Evolutionary conservation across 1,140 invertebrate species (phyloP).

Genomic region (Chlorops oryzae): DNA sequence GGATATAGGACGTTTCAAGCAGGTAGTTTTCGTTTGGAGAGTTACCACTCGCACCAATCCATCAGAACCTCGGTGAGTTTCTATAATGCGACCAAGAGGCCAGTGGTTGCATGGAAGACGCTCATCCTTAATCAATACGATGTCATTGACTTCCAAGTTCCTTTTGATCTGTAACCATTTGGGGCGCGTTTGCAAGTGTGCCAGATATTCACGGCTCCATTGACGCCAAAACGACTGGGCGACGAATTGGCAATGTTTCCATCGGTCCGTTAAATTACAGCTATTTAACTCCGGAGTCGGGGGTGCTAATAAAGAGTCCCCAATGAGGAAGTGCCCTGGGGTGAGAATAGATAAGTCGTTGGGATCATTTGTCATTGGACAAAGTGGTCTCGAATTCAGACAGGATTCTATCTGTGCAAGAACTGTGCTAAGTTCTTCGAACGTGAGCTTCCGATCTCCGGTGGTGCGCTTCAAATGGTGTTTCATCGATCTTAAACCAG

Average conservation of each 20-base stretch:
- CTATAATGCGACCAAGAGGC: no score
- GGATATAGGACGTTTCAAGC: no score
- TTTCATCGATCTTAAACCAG: conserved; percentile 30
- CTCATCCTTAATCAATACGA: no score
- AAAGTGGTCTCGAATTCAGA: conserved; percentile 32
- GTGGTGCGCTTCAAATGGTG: conserved; percentile 23
- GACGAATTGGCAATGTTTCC: conserved; percentile 19
- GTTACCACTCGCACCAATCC: no score
- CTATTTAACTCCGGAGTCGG: conserved; percentile 14
- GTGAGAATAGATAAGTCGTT: conserved; percentile 32
- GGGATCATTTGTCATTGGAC: conserved; percentile 25
- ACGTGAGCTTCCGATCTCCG: conserved; percentile 19
- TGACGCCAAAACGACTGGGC: conserved; percentile 28
- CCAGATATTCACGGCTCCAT: no score
- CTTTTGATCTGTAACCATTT: background rate
- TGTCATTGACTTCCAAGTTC: background rate
- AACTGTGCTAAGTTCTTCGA: conserved; percentile 27
- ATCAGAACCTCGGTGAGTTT: no score
- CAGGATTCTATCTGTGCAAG: conserved; percentile 26
- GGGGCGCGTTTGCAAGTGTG: background rate
- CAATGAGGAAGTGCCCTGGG: conserved; percentile 45
- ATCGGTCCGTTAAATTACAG: conserved; percentile 8
- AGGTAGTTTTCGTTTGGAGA: no score
- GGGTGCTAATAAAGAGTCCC: conserved; percentile 25
- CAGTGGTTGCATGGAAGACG: no score